Evolutionary conservation across 2,888 invertebrate genomes (phyloP), one percentile per base, ranked within the genome.

Genomic region (Tanaodytes sp.): DNA sequence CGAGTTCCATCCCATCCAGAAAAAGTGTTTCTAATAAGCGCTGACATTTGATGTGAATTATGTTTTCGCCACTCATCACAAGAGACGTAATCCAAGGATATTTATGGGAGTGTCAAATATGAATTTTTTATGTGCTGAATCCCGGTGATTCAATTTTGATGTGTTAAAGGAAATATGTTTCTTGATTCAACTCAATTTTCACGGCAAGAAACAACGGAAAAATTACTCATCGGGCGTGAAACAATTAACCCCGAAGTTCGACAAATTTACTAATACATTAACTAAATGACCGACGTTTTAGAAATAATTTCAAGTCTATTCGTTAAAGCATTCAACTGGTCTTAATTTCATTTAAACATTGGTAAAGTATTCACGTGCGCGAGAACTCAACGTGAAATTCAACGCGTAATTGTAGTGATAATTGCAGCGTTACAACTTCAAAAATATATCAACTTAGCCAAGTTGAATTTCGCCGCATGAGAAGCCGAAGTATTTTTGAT

Each of bases 301-400:
- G 43, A 36, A 51, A 51, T 59, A 59, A 59, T 51, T 51, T 49
- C 27, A 51, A 33, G 33, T 49, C 51, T 51, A 43, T 59, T 51
- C 51, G 27, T 59, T 51, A 36, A 23, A 51, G 36, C 18, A n/a
- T 42, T 33, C 27, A 43, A 49, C 43, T 16, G 16, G 30, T 18
- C 30, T 40, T 31, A 58, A 49, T 58, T 48, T 49, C 39, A 19
- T 11, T 59, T 23, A 48, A 31, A 39, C 58, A 48, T 58, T 58
- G 23, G 20, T 58, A 46, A 57, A 48, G 40, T 46, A 40, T 30
- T 30, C 20, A 19, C 27, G 57, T 30, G 14, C 23, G n/a, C 5
- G 14, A 40, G 46, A 58, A 57, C 36, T 36, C 23, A 40, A n/a
- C n/a, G 36, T 2, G 31, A 37, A 36, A 45, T 16, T 46, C 46